phyloP scores from a whole-genome alignment of 53 echinoderm and acorn worm genomes.

The Pentamera pediparva region DNA sequence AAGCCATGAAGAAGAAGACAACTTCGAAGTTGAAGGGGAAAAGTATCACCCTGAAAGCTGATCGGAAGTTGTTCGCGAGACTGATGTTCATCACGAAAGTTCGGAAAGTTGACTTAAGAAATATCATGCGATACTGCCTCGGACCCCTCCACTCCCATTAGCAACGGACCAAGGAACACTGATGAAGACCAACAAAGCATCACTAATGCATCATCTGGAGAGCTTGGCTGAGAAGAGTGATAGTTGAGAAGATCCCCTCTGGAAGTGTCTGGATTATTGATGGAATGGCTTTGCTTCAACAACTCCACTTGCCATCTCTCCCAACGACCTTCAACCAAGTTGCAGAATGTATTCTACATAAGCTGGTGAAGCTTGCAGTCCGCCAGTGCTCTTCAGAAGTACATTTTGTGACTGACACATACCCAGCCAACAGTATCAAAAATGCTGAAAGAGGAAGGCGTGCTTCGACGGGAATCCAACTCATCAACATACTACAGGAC shows the following conservation, averaged over 20 bases:
- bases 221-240: not conserved
- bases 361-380: slow-evolving; percentile 12
- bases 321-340: slow-evolving; percentile 14
- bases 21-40: slow-evolving; percentile 36
- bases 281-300: slow-evolving; percentile 60
- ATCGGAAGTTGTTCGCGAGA: slow-evolving; percentile 30
- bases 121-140: slow-evolving; percentile 36
- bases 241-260: not conserved
- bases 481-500: not conserved
- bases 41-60: slow-evolving; percentile 2
- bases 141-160: slow-evolving; percentile 30
- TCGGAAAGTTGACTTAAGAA: slow-evolving; percentile 16
- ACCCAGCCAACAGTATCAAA: slow-evolving; percentile 12
- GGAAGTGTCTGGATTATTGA: slow-evolving; percentile 45
- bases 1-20: not conserved
- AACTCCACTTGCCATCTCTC: not conserved
- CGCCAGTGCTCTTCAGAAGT: not conserved
- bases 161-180: slow-evolving; percentile 22
- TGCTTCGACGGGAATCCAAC: not conserved
- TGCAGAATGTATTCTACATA: slow-evolving; percentile 7
- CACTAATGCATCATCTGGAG: slow-evolving; percentile 36
- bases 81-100: slow-evolving; percentile 19
- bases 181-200: slow-evolving; percentile 42
- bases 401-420: slow-evolving; percentile 56
- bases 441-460: slow-evolving; percentile 16